Conservation (phyloP, 2,797 vertebrate species). For the Cyclopterus lumpus region DNA sequence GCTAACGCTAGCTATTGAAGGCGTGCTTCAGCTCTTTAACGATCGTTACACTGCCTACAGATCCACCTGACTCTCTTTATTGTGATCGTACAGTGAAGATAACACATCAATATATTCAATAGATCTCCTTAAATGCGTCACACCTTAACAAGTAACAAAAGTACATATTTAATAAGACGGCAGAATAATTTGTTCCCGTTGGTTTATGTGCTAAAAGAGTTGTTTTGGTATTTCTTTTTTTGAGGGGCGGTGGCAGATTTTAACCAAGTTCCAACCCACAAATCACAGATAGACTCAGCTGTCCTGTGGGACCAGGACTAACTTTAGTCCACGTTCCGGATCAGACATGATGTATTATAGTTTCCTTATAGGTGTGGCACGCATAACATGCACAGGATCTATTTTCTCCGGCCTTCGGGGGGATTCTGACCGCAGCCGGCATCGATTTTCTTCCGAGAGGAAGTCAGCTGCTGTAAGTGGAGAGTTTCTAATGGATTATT, state of each 20-base stretch:
- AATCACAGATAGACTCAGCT: not conserved
- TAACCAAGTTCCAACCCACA: not conserved
- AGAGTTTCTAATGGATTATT: slow-evolving; percentile 70
- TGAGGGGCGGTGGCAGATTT: too few relatives aligned
- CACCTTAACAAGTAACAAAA: not conserved
- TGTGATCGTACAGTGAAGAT: not conserved
- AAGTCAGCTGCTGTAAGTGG: slow-evolving; percentile 75
- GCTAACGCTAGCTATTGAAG: too few relatives aligned
- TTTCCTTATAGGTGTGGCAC: slow-evolving; percentile 52
- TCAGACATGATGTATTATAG: slow-evolving; percentile 11
- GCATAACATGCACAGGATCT: slow-evolving; percentile 61
- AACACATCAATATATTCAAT: not conserved
- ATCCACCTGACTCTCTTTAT: too few relatives aligned
- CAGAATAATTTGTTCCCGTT: slow-evolving; percentile 17
- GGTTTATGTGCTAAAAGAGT: slow-evolving; percentile 6
- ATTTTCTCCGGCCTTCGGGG: slow-evolving; percentile 63
- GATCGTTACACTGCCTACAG: not conserved
- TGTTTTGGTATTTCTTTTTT: not conserved
- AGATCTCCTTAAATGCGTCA: not conserved
- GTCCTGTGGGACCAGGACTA: not conserved
- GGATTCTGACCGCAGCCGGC: slow-evolving; percentile 64
- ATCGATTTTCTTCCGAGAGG: slow-evolving; percentile 75
- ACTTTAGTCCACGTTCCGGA: too few relatives aligned
- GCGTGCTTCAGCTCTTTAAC: not conserved
- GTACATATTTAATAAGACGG: not conserved